Conservation (phyloP, 2,888 invertebrate species). For the Stegana nigrithorax region DNA sequence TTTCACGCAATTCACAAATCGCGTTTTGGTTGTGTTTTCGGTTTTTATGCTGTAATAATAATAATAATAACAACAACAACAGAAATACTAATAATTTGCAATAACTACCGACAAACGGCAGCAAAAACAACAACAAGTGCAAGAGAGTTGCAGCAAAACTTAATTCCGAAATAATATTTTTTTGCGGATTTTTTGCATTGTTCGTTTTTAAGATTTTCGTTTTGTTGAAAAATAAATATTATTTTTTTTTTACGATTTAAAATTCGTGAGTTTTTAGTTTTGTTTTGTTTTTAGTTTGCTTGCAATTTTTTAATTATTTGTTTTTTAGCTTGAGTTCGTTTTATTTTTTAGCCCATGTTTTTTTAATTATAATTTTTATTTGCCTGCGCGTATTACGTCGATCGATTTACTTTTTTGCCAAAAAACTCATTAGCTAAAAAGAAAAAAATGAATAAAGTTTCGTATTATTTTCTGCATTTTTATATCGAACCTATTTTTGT, state of each 20-base stretch:
- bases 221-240: not conserved
- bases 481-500: too few species aligned
- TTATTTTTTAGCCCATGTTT: not conserved
- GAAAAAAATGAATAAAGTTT: too few species aligned
- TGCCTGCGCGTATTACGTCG: too few species aligned
- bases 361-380: not conserved
- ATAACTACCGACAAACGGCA: conserved; percentile 7
- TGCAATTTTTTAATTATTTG: not conserved
- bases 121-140: not conserved
- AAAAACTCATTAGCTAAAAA: too few species aligned
- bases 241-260: not conserved
- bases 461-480: too few species aligned
- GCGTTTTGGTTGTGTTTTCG: not conserved
- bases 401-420: too few species aligned
- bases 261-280: conserved; percentile 7
- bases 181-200: not conserved
- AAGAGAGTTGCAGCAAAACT: not conserved
- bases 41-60: conserved; percentile 14
- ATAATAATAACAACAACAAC: conserved; percentile 3
- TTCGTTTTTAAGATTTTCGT: not conserved
- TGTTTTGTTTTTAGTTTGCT: not conserved
- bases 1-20: not conserved
- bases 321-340: not conserved
- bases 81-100: not conserved
- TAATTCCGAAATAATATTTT: conserved; percentile 5